These are phyloP conservation scores for Calliopsis andreniformis DNA, from an alignment of 1,140 invertebrate genomes.

Conservation along the genomic window DNA sequence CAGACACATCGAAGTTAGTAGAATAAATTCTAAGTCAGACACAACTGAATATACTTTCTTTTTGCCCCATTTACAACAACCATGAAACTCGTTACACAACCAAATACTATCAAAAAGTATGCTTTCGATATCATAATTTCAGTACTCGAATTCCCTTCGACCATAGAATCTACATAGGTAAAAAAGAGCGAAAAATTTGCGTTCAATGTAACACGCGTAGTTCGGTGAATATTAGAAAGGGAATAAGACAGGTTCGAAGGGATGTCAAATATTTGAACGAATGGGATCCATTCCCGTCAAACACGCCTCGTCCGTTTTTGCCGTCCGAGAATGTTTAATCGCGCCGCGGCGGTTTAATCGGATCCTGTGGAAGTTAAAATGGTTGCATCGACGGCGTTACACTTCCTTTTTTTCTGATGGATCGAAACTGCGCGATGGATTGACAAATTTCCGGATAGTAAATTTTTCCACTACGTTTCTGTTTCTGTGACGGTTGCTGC, in stretches of 20 bases:
- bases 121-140: conserved; percentile 1
- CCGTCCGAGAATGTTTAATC: background rate
- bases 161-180: too few relatives aligned
- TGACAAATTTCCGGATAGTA: background rate
- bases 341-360: conserved; percentile 1
- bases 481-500: background rate
- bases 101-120: background rate
- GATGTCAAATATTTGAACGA: conserved; percentile 24
- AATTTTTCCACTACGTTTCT: background rate
- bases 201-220: too few relatives aligned
- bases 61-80: conserved; percentile 10
- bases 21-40: too few relatives aligned
- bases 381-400: background rate
- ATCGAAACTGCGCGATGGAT: background rate
- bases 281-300: conserved; percentile 1
- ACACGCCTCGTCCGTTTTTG: conserved; percentile 1
- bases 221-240: background rate
- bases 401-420: background rate
- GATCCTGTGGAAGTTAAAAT: background rate
- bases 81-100: too few relatives aligned
- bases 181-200: too few relatives aligned
- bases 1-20: too few relatives aligned
- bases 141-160: too few relatives aligned
- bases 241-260: background rate
- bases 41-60: too few relatives aligned